phyloP scores from a whole-genome alignment of 2,113 vertebrate genomes.

The Budorcas taxicolor region DNA sequence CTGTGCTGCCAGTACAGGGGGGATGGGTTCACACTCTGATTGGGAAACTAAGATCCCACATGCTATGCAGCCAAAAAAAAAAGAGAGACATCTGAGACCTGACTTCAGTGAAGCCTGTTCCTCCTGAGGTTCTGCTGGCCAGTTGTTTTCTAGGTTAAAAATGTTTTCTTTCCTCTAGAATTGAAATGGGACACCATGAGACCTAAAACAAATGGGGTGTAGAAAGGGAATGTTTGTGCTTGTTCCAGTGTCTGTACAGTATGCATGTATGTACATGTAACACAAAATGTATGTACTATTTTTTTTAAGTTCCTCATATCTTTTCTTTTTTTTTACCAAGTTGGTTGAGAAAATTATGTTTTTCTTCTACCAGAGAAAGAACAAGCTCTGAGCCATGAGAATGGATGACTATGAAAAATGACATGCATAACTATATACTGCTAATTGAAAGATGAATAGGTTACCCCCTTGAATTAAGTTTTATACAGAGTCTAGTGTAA shows the following conservation, averaged over 20 bases:
- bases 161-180: background rate
- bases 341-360: background rate
- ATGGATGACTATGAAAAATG: background rate
- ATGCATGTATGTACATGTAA: background rate
- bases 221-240: background rate
- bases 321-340: constrained; percentile 7
- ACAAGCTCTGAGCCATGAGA: background rate
- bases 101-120: background rate
- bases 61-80: background rate
- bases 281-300: background rate
- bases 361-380: background rate
- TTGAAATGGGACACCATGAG: background rate
- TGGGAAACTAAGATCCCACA: background rate
- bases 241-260: background rate
- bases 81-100: background rate
- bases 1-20: background rate
- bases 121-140: background rate
- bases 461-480: background rate
- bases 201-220: background rate
- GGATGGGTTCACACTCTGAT: background rate
- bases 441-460: background rate
- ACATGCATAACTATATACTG: background rate
- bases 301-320: background rate
- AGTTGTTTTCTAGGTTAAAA: background rate
- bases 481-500: background rate